Evolutionary conservation across 2,888 invertebrate genomes (phyloP), one percentile per base, ranked within the genome.

Genomic region (Hyles lineata): DNA sequence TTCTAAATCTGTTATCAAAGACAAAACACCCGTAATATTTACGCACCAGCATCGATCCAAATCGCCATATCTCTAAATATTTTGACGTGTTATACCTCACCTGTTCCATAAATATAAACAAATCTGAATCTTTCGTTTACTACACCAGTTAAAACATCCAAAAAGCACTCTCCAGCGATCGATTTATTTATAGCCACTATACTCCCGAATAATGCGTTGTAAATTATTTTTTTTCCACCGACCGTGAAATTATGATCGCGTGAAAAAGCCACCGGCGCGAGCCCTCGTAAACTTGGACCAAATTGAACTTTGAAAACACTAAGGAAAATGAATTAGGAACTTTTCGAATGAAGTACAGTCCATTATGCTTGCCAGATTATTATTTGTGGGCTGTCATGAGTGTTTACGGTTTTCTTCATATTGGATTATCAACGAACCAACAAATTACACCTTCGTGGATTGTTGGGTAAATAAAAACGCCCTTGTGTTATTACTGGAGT

Each of bases 321-420:
- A 72, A 74, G 77, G 75, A 76, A 79, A 78, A 75, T 78, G 76
- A 78, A 76, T 77, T 74, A 74, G 69, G 72, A 74, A 75, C 74
- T 76, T 79, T 76, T 74, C 62, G 21, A 71, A 71, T 71, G 55
- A 63, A 71, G 62, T 29, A 71, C 21, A 61, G 32, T 43, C 71
- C 71, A 71, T 71, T 71, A 71, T 32, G 71, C 62, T 62, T 63
- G 52, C 55, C 62, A 32, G 55, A 55, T 63, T 71, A 63, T 71
- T 71, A 63, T 25, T 71, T 71, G 43, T 50, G 50, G 67, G 50
- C 17, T 17, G 50, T 23, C 50, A 23, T 50, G 11, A 17, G 23
- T 67, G 67, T 67, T 67, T 50, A 50, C 43, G 19, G 67, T 67
- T 67, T 43, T 50, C 67, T 67, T 67, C 43, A 67, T 67, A 50